Evolutionary conservation across 1,140 invertebrate species (phyloP).

Genomic region (Heterodera schachtii): DNA sequence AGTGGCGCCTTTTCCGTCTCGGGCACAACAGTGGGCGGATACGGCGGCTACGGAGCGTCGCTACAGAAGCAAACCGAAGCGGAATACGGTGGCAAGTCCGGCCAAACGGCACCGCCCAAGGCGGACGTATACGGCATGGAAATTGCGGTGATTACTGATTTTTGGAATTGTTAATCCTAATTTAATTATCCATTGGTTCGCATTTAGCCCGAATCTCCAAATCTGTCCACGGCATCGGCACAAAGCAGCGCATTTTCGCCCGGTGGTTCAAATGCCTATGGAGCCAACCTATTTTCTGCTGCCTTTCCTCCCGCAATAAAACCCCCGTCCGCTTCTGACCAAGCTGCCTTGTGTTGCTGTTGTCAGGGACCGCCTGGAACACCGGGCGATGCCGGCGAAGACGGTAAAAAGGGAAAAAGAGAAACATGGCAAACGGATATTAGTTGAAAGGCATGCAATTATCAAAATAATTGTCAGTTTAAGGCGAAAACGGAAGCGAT

Average conservation of each 20-base stretch:
- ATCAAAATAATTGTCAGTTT: slow-evolving; percentile 3
- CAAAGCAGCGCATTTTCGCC: slow-evolving; percentile 16
- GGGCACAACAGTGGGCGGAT: neutral
- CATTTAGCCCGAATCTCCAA: neutral
- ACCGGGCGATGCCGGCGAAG: slow-evolving; percentile 40
- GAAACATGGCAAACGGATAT: too few relatives aligned
- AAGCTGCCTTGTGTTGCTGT: slow-evolving; percentile 25
- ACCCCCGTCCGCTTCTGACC: slow-evolving; percentile 13
- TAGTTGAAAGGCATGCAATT: neutral
- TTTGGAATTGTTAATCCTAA: too few relatives aligned
- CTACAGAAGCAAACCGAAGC: neutral
- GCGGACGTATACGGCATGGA: slow-evolving; percentile 10
- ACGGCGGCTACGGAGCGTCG: slow-evolving; percentile 35
- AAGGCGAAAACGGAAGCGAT: slow-evolving; percentile 38
- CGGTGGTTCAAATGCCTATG: slow-evolving; percentile 24
- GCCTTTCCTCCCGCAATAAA: slow-evolving; percentile 30
- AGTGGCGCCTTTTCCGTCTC: neutral
- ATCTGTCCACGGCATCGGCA: slow-evolving; percentile 12
- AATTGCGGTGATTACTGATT: neutral
- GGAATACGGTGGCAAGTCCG: slow-evolving; percentile 13
- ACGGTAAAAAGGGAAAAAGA: slow-evolving; percentile 22
- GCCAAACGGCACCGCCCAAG: neutral
- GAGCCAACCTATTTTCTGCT: slow-evolving; percentile 10
- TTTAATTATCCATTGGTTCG: too few relatives aligned
- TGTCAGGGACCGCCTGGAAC: slow-evolving; percentile 37